Conservation (phyloP, 2,113 vertebrate species). For the Sapajus apella region DNA sequence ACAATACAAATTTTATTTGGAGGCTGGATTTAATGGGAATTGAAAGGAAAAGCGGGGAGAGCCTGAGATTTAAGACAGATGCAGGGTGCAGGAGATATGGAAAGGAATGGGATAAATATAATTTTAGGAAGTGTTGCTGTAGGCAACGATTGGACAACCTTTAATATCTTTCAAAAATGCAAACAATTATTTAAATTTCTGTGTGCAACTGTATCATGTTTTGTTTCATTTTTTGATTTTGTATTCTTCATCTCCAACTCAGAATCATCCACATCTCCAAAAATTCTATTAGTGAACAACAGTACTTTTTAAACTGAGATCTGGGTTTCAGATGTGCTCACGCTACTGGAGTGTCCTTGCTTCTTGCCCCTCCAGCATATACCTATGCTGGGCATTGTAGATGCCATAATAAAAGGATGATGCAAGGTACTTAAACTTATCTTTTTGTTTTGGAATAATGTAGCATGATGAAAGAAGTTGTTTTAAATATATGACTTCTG, state of each 20-base stretch:
- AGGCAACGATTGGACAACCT: not conserved
- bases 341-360: not conserved
- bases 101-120: not conserved
- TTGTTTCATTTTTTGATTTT: too few species aligned
- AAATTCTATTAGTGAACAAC: not conserved
- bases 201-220: not conserved
- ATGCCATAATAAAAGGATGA: not conserved
- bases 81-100: fast-evolving
- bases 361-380: not conserved
- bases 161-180: not conserved
- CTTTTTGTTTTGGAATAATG: not conserved
- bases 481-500: not conserved
- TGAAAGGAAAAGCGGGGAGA: not conserved
- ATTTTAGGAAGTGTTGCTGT: not conserved
- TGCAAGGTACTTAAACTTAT: not conserved
- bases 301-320: not conserved
- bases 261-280: not conserved
- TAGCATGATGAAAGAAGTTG: not conserved
- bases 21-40: not conserved
- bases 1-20: not conserved
- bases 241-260: not conserved
- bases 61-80: not conserved
- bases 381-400: not conserved
- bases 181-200: not conserved
- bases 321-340: not conserved